A percentile compares a stretch with the other conserved stretches of the same genome.
These are phyloP conservation scores for Chaetodon trifasciatus DNA, from an alignment of 2,797 vertebrate genomes.

Conservation along the genomic window DNA sequence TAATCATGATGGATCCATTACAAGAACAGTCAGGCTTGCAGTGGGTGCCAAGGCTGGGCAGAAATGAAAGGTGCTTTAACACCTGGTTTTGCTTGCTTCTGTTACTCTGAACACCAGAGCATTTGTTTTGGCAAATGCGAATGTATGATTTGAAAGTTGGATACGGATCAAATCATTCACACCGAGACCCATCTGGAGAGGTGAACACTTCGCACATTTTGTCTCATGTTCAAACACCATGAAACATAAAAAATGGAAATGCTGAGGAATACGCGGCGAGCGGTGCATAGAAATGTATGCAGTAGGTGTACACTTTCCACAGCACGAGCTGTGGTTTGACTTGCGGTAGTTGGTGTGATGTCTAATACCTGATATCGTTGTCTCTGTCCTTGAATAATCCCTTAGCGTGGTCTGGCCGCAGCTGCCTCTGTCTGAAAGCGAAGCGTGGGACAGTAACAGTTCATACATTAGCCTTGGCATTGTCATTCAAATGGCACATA, in stretches of 20 bases:
- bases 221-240: conserved; percentile 18
- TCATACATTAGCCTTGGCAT: background rate
- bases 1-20: conserved; percentile 4
- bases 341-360: background rate
- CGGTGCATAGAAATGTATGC: background rate
- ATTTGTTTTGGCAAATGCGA: conserved; percentile 33
- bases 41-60: background rate
- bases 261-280: conserved; percentile 3
- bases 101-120: conserved; percentile 7
- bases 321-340: background rate
- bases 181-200: conserved; percentile 34
- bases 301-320: background rate
- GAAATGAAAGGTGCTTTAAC: conserved; percentile 28
- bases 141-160: conserved; percentile 42
- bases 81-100: conserved; percentile 5
- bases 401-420: background rate
- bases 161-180: conserved; percentile 31
- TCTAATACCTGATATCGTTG: background rate
- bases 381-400: background rate
- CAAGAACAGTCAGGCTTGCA: background rate
- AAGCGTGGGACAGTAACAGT: conserved; percentile 5
- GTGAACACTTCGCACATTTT: conserved; percentile 12
- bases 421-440: conserved; percentile 20
- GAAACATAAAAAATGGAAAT: background rate
- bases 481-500: conserved; percentile 14